Percentiles rank a stretch among this genome's conserved stretches.
phyloP scores from a whole-genome alignment of 2,113 vertebrate species.

The Canis aureus region DNA sequence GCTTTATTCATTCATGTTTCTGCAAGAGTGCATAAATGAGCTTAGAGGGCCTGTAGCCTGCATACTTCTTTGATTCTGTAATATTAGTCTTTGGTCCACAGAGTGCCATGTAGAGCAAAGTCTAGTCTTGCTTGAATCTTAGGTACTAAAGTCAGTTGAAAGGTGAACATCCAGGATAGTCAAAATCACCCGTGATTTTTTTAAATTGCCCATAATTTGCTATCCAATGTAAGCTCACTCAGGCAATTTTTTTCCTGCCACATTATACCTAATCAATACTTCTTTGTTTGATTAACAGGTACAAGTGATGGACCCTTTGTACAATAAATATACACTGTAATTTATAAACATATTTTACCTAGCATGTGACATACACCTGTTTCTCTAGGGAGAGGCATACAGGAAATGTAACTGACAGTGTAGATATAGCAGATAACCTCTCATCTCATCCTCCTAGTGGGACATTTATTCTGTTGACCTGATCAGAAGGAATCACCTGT shows the following conservation, averaged over 20 bases:
- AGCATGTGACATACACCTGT: neutral
- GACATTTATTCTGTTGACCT: too few relatives aligned
- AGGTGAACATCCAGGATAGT: neutral
- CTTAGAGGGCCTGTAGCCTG: neutral
- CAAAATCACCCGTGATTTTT: conserved; percentile 3
- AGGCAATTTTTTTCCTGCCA: neutral
- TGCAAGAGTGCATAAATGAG: neutral
- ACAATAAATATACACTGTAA: neutral
- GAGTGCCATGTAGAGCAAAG: too few relatives aligned
- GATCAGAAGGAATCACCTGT: neutral
- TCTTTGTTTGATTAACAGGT: neutral
- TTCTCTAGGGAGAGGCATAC: neutral
- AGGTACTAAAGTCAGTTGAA: neutral
- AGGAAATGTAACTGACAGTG: neutral
- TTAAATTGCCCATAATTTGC: neutral
- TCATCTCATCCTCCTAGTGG: neutral
- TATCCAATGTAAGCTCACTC: neutral
- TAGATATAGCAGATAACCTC: too few relatives aligned
- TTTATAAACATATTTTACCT: neutral
- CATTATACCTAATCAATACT: neutral
- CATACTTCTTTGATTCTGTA: neutral
- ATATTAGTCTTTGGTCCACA: neutral
- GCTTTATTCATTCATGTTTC: neutral
- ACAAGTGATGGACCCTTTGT: neutral
- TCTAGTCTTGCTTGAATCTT: conserved; percentile 12